These are phyloP conservation scores for Hylia prasina DNA, from an alignment of 2,113 vertebrate genomes.

Conservation along the genomic window DNA sequence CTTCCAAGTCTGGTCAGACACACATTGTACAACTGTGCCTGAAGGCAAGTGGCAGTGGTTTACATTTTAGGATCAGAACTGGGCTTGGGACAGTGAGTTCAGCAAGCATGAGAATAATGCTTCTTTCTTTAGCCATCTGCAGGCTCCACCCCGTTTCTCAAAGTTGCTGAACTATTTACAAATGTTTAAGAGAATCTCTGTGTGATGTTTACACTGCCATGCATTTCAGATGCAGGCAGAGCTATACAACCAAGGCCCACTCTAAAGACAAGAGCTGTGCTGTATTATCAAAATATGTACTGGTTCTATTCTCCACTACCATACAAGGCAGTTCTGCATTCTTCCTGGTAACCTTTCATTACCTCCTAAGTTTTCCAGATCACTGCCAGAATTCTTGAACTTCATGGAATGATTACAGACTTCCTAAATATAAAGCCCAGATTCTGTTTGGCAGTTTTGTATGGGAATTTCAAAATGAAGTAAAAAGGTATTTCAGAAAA, in stretches of 20 bases:
- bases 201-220: conserved; percentile 26
- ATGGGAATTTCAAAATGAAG: conserved; percentile 31
- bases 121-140: background rate
- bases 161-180: conserved; percentile 28
- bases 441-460: conserved; percentile 44
- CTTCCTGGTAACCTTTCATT: conserved; percentile 76
- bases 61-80: conserved; percentile 3
- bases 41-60: conserved; percentile 21
- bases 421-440: conserved; percentile 65
- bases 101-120: background rate
- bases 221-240: background rate
- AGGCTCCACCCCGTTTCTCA: conserved; percentile 19
- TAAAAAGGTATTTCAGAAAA: background rate
- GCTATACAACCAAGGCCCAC: background rate
- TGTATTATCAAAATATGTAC: conserved; percentile 29
- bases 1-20: conserved; percentile 51
- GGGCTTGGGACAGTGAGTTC: conserved; percentile 8
- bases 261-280: conserved; percentile 16
- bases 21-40: background rate
- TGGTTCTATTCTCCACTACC: conserved; percentile 68
- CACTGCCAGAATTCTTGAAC: conserved; percentile 70
- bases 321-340: conserved; percentile 83
- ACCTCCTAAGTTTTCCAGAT: conserved; percentile 67
- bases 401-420: conserved; percentile 72
- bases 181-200: conserved; percentile 37